Evolutionary conservation across 1,140 invertebrate species (phyloP), one percentile per base, ranked within the genome.

Genomic region (Archivesica marissinica): DNA sequence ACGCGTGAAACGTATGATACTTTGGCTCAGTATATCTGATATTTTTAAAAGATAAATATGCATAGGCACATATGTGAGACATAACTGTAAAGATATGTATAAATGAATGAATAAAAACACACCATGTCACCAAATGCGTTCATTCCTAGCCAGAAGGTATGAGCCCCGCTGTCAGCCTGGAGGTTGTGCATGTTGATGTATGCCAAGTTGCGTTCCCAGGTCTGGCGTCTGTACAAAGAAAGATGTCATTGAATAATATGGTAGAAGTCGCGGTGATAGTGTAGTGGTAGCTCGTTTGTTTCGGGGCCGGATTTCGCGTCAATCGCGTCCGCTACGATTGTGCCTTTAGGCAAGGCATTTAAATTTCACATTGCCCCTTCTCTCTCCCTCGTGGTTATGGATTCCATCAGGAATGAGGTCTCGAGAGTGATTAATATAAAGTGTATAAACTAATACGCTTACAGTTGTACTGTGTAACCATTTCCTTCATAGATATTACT

Each of bases 181-280:
- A 92, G 76, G 95, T 99, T 99, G 92, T 99, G 98, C 90, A 96
- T 95, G 38, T 96, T 96, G 92, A 99, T 97, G 64, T 86, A 86
- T 0, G 59, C 84, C 11, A 92, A 20, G 38, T 90, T 90, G 20
- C 77, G 47, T 41, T 90, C 88, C 91, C 91, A 92, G 72, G 91
- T 87, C 28, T 54, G 23, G 33, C 89, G 80, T 77, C 91, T 92
- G 28, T 15, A 35, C 20, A 78, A 39, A 64, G 13, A 75, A 50
- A 61, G 0, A 38, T 52, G 25, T 41, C 13, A 50, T 56, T 15
- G 9, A 17, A 20, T 20, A 44, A 0, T 66, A 28, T 35, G n/a
- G 11, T 66, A 39, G 23, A 68, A 77, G 9, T 23, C 50, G 17
- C 1, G 11, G 15, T 23, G 15, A 41, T 35, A 17, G 13, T 52